These are phyloP conservation scores for Xenopus tropicalis DNA, from an alignment of 2,113 vertebrate species.

Conservation along the genomic window DNA sequence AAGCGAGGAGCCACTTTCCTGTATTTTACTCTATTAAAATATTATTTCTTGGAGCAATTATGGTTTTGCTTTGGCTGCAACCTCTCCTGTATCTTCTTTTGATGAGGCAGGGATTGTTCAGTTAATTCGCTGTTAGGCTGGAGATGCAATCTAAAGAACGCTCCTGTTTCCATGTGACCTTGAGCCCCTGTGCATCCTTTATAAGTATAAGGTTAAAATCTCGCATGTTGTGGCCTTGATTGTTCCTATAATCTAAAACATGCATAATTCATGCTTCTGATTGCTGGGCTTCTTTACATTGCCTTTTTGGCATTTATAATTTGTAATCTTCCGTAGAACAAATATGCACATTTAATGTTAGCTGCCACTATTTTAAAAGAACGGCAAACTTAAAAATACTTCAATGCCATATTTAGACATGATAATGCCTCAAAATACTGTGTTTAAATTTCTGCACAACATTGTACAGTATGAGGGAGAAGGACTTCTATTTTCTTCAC, in stretches of 20 bases:
- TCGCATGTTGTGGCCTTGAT: constrained; percentile 12
- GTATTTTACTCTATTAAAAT: constrained; percentile 11
- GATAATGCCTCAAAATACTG: too few relatives aligned
- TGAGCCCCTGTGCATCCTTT: constrained; percentile 20
- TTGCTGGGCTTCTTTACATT: constrained; percentile 19
- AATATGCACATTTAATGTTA: constrained; percentile 5
- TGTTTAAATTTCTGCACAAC: too few relatives aligned
- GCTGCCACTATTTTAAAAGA: neutral
- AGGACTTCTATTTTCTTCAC: too few relatives aligned
- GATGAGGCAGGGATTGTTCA: constrained; percentile 16
- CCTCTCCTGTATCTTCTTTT: neutral
- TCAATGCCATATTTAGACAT: neutral
- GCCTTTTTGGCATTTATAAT: constrained; percentile 25
- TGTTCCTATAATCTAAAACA: constrained; percentile 27
- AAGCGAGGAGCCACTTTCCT: neutral
- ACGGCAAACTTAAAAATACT: neutral
- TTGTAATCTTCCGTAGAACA: constrained; percentile 11
- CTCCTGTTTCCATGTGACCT: constrained; percentile 25
- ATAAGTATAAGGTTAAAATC: constrained; percentile 27
- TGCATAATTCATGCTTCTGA: constrained; percentile 40
- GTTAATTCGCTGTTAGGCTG: constrained; percentile 30
- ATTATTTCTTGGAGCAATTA: constrained; percentile 4
- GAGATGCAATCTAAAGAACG: constrained; percentile 28
- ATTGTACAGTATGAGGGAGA: too few relatives aligned
- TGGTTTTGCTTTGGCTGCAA: constrained; percentile 1